phyloP scores from a whole-genome alignment of 2,888 invertebrate genomes.

The Ditylenchus weischeri region DNA sequence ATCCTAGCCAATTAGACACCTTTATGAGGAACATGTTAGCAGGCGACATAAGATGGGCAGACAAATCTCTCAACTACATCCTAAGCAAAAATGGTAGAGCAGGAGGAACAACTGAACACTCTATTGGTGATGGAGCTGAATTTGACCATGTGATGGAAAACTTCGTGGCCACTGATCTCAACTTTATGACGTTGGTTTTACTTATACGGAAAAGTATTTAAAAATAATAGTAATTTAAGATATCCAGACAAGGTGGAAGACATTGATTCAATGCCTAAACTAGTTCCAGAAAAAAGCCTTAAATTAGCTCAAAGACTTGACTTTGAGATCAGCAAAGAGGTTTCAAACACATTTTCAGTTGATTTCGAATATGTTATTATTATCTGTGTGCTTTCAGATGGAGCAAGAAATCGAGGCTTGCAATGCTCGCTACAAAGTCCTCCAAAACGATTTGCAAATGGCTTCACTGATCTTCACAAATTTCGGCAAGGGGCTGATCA shows the following conservation, averaged over 20 bases:
- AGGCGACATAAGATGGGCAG: slow-evolving; percentile 51
- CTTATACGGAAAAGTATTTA: too few relatives aligned
- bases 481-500: slow-evolving; percentile 72
- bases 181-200: slow-evolving; percentile 17
- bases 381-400: slow-evolving; percentile 18
- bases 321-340: slow-evolving; percentile 1
- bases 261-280: neutral
- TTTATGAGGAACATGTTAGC: slow-evolving; percentile 47
- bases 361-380: too few relatives aligned
- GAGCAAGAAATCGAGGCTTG: slow-evolving; percentile 22
- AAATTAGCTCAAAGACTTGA: neutral
- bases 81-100: slow-evolving; percentile 41
- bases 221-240: too few relatives aligned
- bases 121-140: slow-evolving; percentile 51
- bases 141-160: slow-evolving; percentile 54
- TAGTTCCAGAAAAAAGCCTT: neutral
- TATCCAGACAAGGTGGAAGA: neutral
- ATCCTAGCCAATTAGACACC: slow-evolving; percentile 37
- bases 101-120: slow-evolving; percentile 52
- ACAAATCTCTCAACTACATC: slow-evolving; percentile 52
- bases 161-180: slow-evolving; percentile 42
- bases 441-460: slow-evolving; percentile 21
- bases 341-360: neutral
- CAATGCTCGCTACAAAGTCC: slow-evolving; percentile 7
- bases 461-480: slow-evolving; percentile 39